Evolutionary conservation across 2,888 invertebrate species (phyloP).

Genomic region (Andrena hattorfiana): DNA sequence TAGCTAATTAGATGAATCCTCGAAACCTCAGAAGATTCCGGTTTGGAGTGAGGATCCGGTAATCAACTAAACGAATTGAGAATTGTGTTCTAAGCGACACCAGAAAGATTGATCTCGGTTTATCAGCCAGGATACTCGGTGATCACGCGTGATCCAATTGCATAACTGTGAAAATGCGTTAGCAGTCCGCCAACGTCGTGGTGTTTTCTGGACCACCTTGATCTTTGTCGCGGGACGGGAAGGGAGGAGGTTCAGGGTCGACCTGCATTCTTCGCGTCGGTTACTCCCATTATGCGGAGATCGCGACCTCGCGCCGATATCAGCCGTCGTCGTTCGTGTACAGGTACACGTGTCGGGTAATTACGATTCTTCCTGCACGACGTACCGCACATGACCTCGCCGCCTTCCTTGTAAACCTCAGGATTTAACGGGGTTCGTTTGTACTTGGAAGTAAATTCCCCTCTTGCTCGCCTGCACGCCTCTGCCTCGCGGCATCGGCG

Average conservation of each 20-base stretch:
- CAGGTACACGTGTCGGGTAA: slow-evolving; percentile 62
- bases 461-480: not conserved
- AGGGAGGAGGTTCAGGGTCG: slow-evolving; percentile 73
- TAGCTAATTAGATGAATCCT: too few species aligned
- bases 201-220: slow-evolving; percentile 70
- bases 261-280: slow-evolving; percentile 73
- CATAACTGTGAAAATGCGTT: slow-evolving; percentile 70
- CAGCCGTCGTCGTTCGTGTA: slow-evolving; percentile 56
- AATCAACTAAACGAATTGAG: not conserved
- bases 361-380: slow-evolving; percentile 64
- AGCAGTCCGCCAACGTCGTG: slow-evolving; percentile 49
- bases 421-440: slow-evolving; percentile 43
- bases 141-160: slow-evolving; percentile 52
- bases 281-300: slow-evolving; percentile 73
- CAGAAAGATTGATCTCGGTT: not conserved
- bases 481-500: slow-evolving; percentile 17
- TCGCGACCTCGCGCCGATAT: slow-evolving; percentile 69
- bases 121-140: not conserved
- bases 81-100: not conserved
- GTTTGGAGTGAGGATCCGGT: too few species aligned
- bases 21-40: too few species aligned
- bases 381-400: slow-evolving; percentile 49
- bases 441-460: slow-evolving; percentile 24
- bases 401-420: slow-evolving; percentile 37
- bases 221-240: slow-evolving; percentile 69